Base-by-base conservation (phyloP, 2,888 invertebrate genomes). In the Dasysyrphus tricinctus region DNA sequence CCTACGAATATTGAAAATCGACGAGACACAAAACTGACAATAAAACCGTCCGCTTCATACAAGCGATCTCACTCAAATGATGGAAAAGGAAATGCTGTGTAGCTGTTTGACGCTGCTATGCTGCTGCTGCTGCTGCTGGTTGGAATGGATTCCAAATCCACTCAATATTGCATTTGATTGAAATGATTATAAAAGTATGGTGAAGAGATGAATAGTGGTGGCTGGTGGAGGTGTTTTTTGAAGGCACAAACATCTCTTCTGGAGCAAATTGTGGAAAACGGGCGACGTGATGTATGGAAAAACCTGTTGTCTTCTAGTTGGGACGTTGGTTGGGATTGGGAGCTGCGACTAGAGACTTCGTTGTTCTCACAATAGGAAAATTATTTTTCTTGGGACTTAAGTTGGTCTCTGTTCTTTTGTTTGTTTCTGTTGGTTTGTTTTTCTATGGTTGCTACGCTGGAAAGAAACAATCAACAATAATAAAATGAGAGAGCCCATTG, bases 31-130 rank as follows among this genome's bases (percentile, higher is more conserved):
- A 39, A 8, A 39, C 39, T 39, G 39, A 14, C 24, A 24, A 16
- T 24, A 8, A 74, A 77, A 88, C 90, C 91, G 88, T 89, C 91
- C 90, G 89, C 39, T 85, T 83, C 77, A 88, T 72, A 88, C 89
- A 89, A 89, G 80, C 83, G 89, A 88, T 89, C 89, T 86, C 89
- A 90, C 90, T 90, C 89, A 89, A 91, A 89, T 91, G 90, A 89
- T 74, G 81, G 69, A 37, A 67, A 89, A 70, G 81, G 69, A 37
- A 67, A 37, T 51, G 67, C 42, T 47, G 67, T 34, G 37, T 8
- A 39, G 51, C 42, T 47, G 67, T 34, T 51, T 8, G 61, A 2
- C 29, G 24, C 11, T 24, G 12, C 19, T 24, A 24, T 24, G 19
- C 19, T 11, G 54, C 54, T 54, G 24, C 3, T 54, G 54, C 29